Base-by-base conservation (phyloP, 2,888 invertebrate genomes). In the Clanis bilineata region DNA sequence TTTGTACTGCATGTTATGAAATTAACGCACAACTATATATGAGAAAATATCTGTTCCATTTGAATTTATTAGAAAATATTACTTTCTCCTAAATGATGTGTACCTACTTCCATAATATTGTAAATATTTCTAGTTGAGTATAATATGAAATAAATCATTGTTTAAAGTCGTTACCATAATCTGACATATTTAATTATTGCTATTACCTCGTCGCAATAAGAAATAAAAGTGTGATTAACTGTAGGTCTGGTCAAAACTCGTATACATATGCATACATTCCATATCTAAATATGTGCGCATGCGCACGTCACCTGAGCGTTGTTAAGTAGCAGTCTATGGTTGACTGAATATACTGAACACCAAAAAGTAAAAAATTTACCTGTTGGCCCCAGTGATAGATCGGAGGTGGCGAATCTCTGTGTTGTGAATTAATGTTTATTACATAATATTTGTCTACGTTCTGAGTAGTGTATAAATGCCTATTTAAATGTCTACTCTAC, bases 21-120 rank as follows among this genome's bases (percentile, higher is more conserved):
- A 66, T 69, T 69, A 69, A 79, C 81, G 86, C 85, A 85, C 85
- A 83, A 77, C 64, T 57, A 64, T 63, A 57, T 51, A 69, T 68
- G 66, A 63, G 66, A 70, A 65, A 64, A 61, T 62, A 39, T 58
- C 58, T 38, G 25, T 41, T 69, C 61, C 64, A 56, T 61, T 64
- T 64, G 63, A 66, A 59, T 65, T 66, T 22, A 32, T 51, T 68
- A 59, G 58, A 62, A 58, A 58, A 59, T 63, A 58, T 73, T 73
- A 62, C 64, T 66, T 64, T 65, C 66, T 65, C 62, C 51, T 60
- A 68, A 61, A 59, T 65, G 67, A 69, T 68, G 66, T 71, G 66
- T 71, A 74, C 36, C 36, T 36, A 36, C 77, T 78, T 80, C 77
- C 78, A 75, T 73, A 72, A 58, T 67, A 68, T 70, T 80, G 76